These are phyloP conservation scores for Amphilophus citrinellus DNA, from an alignment of 2,113 vertebrate genomes.

Conservation along the genomic window DNA sequence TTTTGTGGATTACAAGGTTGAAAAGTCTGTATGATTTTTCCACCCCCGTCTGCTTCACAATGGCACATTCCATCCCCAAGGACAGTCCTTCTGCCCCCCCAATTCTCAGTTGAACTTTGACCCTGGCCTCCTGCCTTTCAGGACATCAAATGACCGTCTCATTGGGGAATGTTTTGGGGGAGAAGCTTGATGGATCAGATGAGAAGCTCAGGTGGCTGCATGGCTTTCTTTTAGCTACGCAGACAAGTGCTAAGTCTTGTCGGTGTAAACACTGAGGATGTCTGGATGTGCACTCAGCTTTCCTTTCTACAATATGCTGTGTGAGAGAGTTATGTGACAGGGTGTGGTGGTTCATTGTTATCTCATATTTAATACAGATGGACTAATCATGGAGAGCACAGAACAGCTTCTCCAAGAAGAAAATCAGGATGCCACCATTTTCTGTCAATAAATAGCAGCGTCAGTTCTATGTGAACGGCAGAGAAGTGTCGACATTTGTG, in stretches of 20 bases:
- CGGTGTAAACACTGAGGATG: neutral
- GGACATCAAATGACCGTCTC: constrained; percentile 74
- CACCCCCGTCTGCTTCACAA: constrained; percentile 73
- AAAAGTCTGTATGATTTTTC: constrained; percentile 65
- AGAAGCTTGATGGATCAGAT: constrained; percentile 39
- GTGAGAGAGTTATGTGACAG: neutral
- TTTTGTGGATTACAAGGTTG: constrained; percentile 57
- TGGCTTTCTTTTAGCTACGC: neutral
- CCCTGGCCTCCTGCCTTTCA: constrained; percentile 73
- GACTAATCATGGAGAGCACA: constrained; percentile 5
- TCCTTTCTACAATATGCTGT: neutral
- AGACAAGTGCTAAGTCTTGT: neutral
- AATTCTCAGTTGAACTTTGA: constrained; percentile 77
- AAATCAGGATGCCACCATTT: constrained; percentile 4
- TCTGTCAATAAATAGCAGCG: neutral
- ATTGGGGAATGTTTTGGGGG: constrained; percentile 51
- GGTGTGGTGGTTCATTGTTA: neutral
- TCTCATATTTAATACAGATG: constrained; percentile 1
- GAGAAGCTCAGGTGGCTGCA: constrained; percentile 26
- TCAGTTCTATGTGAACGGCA: neutral
- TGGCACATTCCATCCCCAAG: constrained; percentile 72
- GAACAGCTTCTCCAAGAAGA: neutral
- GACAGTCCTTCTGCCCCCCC: constrained; percentile 50
- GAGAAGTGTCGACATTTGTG: neutral
- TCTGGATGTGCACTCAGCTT: neutral